Base-by-base conservation (phyloP, 1,140 invertebrate genomes). In the Cyclina sinensis region DNA sequence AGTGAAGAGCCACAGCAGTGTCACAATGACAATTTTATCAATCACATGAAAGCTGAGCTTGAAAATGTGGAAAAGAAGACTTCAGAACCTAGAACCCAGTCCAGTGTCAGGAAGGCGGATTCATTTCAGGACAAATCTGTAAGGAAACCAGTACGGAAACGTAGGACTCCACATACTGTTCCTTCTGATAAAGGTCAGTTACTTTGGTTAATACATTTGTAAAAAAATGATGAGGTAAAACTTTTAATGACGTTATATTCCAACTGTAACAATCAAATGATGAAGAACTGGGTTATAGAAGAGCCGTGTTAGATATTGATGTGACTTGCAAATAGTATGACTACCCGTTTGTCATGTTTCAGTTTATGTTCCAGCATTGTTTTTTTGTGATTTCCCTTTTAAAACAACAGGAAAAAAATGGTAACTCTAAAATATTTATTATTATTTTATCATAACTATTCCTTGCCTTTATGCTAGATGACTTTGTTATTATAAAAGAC, bases 181-280 rank as follows among this genome's bases (percentile, higher is more conserved):
- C 74, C 74, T 57, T 78, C 74, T 3, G 74, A 78, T 37, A 78
- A 78, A 78, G 74, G 74, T 78, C 1, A 24, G 74, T 74, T 37
- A 68, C 9, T 32, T 68, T 59, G 7, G 7, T n/a, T 59, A 46
- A 7, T 46, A 46, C 7, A 46, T 46, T 46, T 7, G 43, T 46
- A 46, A 46, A 7, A 46, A 46, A 16, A 9, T 59, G 7, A 12
- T n/a, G 9, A n/a, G 9, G 16, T 59, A 59, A n/a, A 24, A 12
- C 4, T 11, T n/a, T 59, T 59, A 4, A n/a, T 9, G 4, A 59
- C 21, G 9, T 5, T 24, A 11, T 24, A 59, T 18, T 59, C 24
- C 21, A 18, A 59, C 43, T 59, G 4, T 59, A 24, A 59, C 7
- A 7, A 59, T 12, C 16, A 5, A n/a, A 24, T n/a, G 21, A 5